Evolutionary conservation across 2,888 invertebrate species (phyloP).

Genomic region (Bellardia pandia): DNA sequence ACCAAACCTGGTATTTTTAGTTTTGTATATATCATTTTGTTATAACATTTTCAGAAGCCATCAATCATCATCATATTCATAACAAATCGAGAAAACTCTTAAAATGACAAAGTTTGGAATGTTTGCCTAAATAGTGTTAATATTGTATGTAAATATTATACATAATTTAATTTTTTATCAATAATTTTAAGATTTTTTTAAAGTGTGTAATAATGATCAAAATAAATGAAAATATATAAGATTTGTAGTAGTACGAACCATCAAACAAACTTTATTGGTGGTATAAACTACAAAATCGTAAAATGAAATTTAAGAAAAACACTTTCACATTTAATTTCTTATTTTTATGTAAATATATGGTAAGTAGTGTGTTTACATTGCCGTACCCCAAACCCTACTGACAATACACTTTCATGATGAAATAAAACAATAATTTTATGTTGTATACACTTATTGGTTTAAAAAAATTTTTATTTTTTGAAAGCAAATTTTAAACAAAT

Average conservation of each 20-base stretch:
- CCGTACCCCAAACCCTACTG: no score
- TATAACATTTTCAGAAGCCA: constrained; percentile 5
- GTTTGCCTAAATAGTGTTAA: constrained; percentile 65
- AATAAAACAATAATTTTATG: no score
- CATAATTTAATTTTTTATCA: constrained; percentile 66
- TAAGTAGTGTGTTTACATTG: not conserved
- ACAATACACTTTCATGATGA: no score
- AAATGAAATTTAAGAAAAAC: constrained; percentile 3
- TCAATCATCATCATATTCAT: constrained; percentile 28
- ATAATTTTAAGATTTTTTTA: constrained; percentile 64
- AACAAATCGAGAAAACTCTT: constrained; percentile 34
- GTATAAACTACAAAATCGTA: constrained; percentile 40
- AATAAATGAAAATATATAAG: constrained; percentile 53
- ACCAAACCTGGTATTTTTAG: constrained; percentile 28
- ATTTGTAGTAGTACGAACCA: constrained; percentile 32
- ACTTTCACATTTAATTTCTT: not conserved
- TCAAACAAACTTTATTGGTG: constrained; percentile 12
- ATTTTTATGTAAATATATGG: not conserved
- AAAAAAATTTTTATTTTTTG: not conserved
- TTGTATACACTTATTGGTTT: no score
- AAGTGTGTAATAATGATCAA: constrained; percentile 62
- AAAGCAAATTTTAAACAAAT: not conserved
- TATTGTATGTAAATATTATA: constrained; percentile 67
- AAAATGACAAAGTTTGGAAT: constrained; percentile 41
- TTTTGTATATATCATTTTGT: constrained; percentile 53